Percentiles rank a stretch among this genome's conserved stretches.
Conservation (phyloP, 2,888 invertebrate species). For the Anoplius nigerrimus region DNA sequence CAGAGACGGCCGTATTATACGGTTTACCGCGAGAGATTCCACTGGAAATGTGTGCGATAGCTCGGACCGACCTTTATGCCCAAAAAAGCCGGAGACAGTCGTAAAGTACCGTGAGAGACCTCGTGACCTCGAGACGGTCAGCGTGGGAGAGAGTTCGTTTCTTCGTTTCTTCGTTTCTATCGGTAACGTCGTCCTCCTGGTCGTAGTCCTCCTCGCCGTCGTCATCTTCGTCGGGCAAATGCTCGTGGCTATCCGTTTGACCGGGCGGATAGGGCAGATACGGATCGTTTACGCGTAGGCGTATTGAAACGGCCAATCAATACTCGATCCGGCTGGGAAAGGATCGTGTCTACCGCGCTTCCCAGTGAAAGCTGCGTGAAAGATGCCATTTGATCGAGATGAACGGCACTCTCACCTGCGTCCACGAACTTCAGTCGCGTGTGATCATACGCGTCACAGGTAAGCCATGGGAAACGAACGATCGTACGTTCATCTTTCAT, state of each 20-base stretch:
- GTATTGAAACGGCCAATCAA: neutral
- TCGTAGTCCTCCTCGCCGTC: too few species aligned
- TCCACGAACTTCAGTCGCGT: too few species aligned
- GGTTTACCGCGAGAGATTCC: neutral
- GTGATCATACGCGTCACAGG: too few species aligned
- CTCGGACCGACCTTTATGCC: slow-evolving; percentile 10
- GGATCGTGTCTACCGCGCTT: too few species aligned
- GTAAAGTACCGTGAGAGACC: slow-evolving; percentile 1
- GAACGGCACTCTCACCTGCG: too few species aligned
- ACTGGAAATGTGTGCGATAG: neutral
- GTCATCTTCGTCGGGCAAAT: too few species aligned
- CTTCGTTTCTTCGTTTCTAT: slow-evolving; percentile 5
- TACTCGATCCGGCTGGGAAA: too few species aligned
- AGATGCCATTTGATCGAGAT: too few species aligned
- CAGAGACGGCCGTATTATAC: neutral
- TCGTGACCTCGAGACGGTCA: slow-evolving; percentile 6
- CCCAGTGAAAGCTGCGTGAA: too few species aligned
- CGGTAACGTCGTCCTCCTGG: neutral
- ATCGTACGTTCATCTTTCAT: too few species aligned
- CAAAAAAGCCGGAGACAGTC: neutral
- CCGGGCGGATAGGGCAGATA: neutral
- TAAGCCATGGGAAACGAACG: too few species aligned
- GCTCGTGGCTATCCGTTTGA: neutral
- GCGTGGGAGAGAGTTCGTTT: slow-evolving; percentile 3
- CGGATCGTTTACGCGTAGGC: neutral